phyloP scores from a whole-genome alignment of 2,113 vertebrate genomes.

The Grus americana region DNA sequence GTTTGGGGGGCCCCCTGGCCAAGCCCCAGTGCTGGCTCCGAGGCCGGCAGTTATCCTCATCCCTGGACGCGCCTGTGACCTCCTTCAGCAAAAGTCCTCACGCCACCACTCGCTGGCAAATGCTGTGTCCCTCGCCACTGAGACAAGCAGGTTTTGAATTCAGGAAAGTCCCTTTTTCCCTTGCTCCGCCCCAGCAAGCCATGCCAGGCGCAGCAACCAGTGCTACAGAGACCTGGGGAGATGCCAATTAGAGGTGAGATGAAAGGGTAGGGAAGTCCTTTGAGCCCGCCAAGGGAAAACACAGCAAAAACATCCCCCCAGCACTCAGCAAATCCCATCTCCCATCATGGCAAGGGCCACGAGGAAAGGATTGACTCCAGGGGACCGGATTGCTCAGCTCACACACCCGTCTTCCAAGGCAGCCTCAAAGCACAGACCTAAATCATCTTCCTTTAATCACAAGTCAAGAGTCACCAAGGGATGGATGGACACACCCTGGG shows the following conservation, averaged over 20 bases:
- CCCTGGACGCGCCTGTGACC: background rate
- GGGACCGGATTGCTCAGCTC: background rate
- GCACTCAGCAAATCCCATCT: background rate
- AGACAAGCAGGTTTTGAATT: background rate
- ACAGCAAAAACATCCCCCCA: background rate
- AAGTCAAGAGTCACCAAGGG: background rate
- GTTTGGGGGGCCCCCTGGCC: rapidly evolving
- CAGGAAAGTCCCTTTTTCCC: background rate
- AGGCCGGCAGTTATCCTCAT: background rate
- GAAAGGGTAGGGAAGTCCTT: background rate
- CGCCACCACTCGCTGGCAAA: rapidly evolving
- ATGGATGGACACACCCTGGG: background rate
- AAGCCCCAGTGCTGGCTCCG: background rate
- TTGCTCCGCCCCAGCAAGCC: background rate
- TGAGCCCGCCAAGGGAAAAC: background rate
- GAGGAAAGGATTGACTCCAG: background rate
- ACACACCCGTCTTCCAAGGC: background rate
- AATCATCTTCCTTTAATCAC: background rate
- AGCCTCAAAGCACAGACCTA: background rate
- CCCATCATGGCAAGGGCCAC: background rate
- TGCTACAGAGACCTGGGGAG: rapidly evolving
- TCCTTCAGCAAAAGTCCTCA: background rate
- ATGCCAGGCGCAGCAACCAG: background rate
- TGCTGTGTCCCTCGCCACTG: rapidly evolving
- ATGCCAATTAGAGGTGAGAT: background rate